phyloP scores from a whole-genome alignment of 2,888 invertebrate genomes.

The Troides helena region DNA sequence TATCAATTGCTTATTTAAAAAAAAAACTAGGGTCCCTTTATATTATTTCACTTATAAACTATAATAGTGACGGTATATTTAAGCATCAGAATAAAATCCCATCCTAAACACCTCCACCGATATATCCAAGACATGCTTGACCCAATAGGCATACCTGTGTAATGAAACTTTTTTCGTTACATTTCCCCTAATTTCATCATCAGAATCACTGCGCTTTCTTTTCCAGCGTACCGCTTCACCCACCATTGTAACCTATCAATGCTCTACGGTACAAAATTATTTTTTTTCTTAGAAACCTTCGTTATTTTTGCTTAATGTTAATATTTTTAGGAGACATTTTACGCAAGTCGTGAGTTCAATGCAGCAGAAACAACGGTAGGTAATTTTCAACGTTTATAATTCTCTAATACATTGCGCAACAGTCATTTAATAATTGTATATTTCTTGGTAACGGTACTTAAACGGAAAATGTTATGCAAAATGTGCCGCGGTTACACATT shows the following conservation, averaged over 20 bases:
- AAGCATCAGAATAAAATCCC: neutral
- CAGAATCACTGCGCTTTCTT: constrained; percentile 61
- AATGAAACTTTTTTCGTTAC: constrained; percentile 54
- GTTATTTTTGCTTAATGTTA: too few species aligned
- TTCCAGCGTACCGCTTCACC: constrained; percentile 45
- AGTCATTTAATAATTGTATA: neutral
- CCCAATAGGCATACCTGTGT: constrained; percentile 53
- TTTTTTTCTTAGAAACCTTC: too few species aligned
- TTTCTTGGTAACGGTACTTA: constrained; percentile 3
- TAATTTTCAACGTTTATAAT: neutral
- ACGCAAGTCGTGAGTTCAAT: neutral
- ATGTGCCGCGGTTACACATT: constrained; percentile 3
- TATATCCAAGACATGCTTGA: constrained; percentile 29
- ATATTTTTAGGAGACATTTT: too few species aligned
- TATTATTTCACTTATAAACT: too few species aligned
- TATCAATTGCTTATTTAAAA: too few species aligned
- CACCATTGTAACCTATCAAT: constrained; percentile 37
- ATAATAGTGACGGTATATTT: too few species aligned
- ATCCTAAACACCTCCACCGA: neutral
- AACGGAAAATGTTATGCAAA: neutral
- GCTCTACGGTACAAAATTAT: neutral
- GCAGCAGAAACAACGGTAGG: neutral
- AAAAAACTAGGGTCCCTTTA: too few species aligned
- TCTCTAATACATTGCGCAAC: constrained; percentile 16
- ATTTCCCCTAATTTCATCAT: constrained; percentile 53